Base-by-base conservation (phyloP, 2,888 invertebrate species). In the Trichopria drosophilae region DNA sequence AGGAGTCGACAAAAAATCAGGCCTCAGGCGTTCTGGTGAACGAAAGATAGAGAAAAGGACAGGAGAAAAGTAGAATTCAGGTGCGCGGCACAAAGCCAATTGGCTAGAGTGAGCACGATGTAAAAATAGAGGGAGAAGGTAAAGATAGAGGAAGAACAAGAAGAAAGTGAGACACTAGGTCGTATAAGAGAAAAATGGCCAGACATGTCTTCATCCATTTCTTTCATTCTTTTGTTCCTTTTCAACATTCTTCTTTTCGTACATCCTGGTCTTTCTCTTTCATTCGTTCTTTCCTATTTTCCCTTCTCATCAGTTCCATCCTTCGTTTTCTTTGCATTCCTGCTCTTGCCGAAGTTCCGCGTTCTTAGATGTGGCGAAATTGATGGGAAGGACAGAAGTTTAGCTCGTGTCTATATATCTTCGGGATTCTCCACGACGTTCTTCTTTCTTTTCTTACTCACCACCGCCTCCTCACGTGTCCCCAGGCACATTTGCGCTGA, bases 111-210 rank as follows among this genome's bases (percentile, higher is more conserved):
- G 12, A 16, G 36, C 4, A 26, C 4, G 26, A 32, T 7, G 12
- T 13, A 10, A 18, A 18, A 28, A 26, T 4, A 24, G 26, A 20
- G 23, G 22, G 24, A 20, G 42, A 29, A 24, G 37, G 23, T n/a
- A 32, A 16, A 26, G 31, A 44, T 12, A 35, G 24, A 45, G 36
- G 12, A 18, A 36, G n/a, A 13, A 28, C 28, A 35, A 13, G 29
- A 31, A 9, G 13, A 19, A 16, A 16, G 15, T 16, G 19, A 19
- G n/a, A 49, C 23, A 23, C 16, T 16, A 28, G 12, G 20, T 3
- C 22, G 23, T 15, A 20, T 23, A 47, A 47, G 47, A 47, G 40
- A 47, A 47, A 40, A 47, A 40, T 47, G 24, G 32, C 46, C 32
- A 39, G 36, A 37, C 40, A 13, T 32, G 31, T 46, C 39, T 44